Evolutionary conservation across 2,113 vertebrate genomes (phyloP), one percentile per base, ranked within the genome.

Genomic region (Microcebus ravelobensis): DNA sequence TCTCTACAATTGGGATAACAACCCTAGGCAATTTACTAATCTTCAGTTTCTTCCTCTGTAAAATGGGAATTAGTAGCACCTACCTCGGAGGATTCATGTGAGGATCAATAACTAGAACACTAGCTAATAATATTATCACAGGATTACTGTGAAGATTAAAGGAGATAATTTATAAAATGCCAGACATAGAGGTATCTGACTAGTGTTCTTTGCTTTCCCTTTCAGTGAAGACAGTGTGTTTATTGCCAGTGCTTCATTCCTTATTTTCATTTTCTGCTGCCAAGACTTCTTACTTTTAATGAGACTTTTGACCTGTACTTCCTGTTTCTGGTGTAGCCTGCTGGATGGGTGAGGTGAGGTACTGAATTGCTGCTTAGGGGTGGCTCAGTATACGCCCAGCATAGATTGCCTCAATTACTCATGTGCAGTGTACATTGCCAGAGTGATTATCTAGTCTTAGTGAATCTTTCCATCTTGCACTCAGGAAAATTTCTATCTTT

Each of bases 251-350:
- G 48, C 50, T 80, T 88, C 50, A 36, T 25, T 73, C 71, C 48
- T 65, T 68, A 71, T 96, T 96, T 95, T 97, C 70, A 92, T 94
- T 97, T 96, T 93, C 68, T 91, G 52, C 68, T 96, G 57, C 92
- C 55, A 96, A 50, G 52, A 89, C 48, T 93, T 87, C 23, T 90
- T 95, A 48, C 36, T 77, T 94, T 76, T 91, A 94, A 68, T 70
- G 76, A 97, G 48, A 71, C 55, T 94, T 80, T 90, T 95, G 74
- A 84, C 68, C 48, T 76, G 39, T 70, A 80, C 73, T 96, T 94
- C 81, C 80, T 95, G 31, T 89, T 95, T 95, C 61, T 91, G 39
- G 31, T 74, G 23, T 93, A 48, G 55, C 89, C 48, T 82, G 13
- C 48, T 79, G 12, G 57, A 9, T 84, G 50, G 34, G 48, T 90